Percentiles rank a stretch among this genome's conserved stretches.
These are phyloP conservation scores for Mustela nigripes DNA, from an alignment of 2,113 vertebrate genomes.

Conservation along the genomic window DNA sequence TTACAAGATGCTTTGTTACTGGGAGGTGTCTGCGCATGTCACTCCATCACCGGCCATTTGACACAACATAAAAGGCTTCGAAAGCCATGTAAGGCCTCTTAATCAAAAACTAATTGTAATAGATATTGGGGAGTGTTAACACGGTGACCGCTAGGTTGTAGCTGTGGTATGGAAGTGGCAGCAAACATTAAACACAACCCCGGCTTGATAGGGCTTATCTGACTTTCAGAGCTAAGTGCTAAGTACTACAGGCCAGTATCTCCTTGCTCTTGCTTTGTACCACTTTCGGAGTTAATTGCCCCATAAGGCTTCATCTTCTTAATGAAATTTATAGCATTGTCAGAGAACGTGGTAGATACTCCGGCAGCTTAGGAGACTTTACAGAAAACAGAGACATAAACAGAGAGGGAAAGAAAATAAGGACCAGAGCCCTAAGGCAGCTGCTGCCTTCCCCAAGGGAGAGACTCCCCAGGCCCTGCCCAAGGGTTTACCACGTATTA, in stretches of 20 bases:
- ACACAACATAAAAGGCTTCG: slow-evolving; percentile 99
- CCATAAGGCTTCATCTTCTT: slow-evolving; percentile 86
- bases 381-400: slow-evolving; percentile 83
- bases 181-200: slow-evolving; percentile 97
- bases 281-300: slow-evolving; percentile 90
- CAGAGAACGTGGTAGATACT: slow-evolving; percentile 83
- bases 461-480: not conserved
- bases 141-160: slow-evolving; percentile 94
- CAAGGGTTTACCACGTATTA: not conserved
- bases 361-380: slow-evolving; percentile 77
- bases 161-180: slow-evolving; percentile 92
- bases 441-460: not conserved
- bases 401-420: slow-evolving; percentile 72
- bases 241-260: slow-evolving; percentile 92
- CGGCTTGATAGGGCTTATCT: slow-evolving; percentile 92
- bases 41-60: slow-evolving; percentile 98
- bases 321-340: slow-evolving; percentile 87
- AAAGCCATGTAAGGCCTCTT: slow-evolving; percentile 95
- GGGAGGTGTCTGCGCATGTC: slow-evolving; percentile 95
- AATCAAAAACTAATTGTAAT: slow-evolving; percentile 99
- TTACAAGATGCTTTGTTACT: slow-evolving; percentile 97
- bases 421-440: slow-evolving; percentile 17
- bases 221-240: slow-evolving; percentile 91
- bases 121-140: slow-evolving; percentile 99
- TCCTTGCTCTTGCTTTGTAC: slow-evolving; percentile 88